phyloP scores from a whole-genome alignment of 1,140 invertebrate species.

The Sitobion miscanthi region DNA sequence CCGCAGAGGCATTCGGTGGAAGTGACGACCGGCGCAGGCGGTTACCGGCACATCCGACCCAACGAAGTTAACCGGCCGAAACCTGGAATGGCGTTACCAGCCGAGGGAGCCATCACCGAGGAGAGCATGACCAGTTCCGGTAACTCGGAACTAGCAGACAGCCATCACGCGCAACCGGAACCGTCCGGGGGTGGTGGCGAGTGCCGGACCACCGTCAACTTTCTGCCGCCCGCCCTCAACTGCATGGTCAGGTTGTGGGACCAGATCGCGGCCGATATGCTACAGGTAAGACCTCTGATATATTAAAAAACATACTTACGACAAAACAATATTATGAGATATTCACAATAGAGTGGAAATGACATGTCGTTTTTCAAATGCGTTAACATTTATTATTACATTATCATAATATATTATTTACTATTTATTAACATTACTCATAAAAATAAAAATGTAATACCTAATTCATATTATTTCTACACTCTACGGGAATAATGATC shows the following conservation, averaged over 20 bases:
- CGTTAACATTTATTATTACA: no score
- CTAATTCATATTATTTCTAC: no score
- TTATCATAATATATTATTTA: no score
- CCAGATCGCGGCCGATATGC: constrained; percentile 75
- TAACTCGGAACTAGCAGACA: constrained; percentile 9
- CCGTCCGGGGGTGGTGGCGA: background rate
- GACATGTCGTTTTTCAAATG: no score
- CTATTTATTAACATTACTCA: no score
- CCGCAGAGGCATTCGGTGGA: constrained; percentile 60
- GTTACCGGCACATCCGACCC: constrained; percentile 42
- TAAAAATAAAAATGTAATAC: no score
- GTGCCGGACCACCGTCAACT: constrained; percentile 67
- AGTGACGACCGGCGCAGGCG: constrained; percentile 56
- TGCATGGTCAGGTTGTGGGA: constrained; percentile 87
- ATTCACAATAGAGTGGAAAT: no score
- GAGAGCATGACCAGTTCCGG: constrained; percentile 52
- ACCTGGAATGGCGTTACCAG: background rate
- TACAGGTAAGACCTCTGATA: constrained; percentile 66
- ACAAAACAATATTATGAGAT: background rate
- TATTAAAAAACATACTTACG: background rate
- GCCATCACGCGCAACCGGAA: background rate
- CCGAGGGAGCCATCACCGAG: constrained; percentile 35
- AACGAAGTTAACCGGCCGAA: constrained; percentile 11
- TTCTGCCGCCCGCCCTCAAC: constrained; percentile 84
- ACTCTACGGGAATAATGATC: no score